Evolutionary conservation across 2,113 vertebrate genomes (phyloP).

Genomic region (Microcebus griseorufus): DNA sequence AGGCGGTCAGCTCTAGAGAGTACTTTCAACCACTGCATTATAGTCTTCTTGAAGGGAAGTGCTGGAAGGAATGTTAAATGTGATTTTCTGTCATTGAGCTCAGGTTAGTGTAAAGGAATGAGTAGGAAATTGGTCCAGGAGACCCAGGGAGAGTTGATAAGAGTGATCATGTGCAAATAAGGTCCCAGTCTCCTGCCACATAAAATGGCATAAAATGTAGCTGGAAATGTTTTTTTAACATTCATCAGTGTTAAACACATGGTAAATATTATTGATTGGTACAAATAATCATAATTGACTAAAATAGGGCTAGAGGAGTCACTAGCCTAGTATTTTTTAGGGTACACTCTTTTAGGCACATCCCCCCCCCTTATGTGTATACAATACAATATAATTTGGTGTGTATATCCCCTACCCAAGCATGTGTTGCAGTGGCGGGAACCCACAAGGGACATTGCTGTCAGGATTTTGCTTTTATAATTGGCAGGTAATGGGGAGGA

Average conservation of each 20-base stretch:
- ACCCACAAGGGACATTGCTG: neutral
- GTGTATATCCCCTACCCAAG: neutral
- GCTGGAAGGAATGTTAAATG: neutral
- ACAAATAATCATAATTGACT: neutral
- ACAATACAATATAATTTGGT: neutral
- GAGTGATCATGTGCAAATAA: neutral
- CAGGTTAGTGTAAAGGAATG: neutral
- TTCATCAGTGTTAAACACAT: neutral
- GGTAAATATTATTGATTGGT: neutral
- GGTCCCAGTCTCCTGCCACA: neutral
- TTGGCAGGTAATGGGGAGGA: neutral
- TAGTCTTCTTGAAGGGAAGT: conserved; percentile 15
- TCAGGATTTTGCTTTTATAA: conserved; percentile 25
- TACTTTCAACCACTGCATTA: neutral
- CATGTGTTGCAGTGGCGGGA: neutral
- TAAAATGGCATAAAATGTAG: conserved; percentile 10
- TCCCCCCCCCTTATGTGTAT: neutral
- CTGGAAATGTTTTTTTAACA: neutral
- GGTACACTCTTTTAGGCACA: neutral
- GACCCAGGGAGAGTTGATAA: neutral
- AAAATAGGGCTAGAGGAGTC: neutral
- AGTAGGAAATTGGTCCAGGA: neutral
- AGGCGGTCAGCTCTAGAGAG: neutral
- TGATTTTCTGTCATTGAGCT: conserved; percentile 22
- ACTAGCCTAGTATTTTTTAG: neutral